Percentiles rank a stretch among this genome's conserved stretches.
Conservation (phyloP, 92 coral and sea anemone species). For the Phenganax stokvisi region DNA sequence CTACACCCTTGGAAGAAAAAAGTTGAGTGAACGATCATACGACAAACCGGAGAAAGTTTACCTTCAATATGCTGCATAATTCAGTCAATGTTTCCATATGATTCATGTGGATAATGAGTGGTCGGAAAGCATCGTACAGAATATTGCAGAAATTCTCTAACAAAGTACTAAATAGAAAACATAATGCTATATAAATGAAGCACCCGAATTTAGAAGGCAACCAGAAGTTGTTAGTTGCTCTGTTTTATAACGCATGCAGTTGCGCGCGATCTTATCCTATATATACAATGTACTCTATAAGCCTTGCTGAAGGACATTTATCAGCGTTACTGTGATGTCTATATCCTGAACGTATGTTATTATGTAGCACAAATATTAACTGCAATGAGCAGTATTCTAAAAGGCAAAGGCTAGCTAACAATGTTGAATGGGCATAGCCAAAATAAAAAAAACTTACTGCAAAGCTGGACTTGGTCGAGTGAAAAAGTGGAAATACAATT, state of each 20-base stretch:
- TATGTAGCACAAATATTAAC: no score
- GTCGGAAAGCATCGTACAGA: slow-evolving; percentile 82
- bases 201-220: not conserved
- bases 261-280: no score
- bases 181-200: not conserved
- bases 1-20: no score
- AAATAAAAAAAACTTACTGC: slow-evolving; percentile 62
- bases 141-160: slow-evolving; percentile 77
- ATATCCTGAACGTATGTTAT: not conserved
- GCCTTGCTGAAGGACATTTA: not conserved
- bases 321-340: not conserved
- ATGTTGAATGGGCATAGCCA: not conserved
- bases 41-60: slow-evolving; percentile 18
- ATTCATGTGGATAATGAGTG: slow-evolving; percentile 96
- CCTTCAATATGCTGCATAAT: slow-evolving; percentile 91
- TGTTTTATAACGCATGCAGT: no score
- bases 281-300: not conserved
- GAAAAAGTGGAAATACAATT: slow-evolving; percentile 87
- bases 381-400: not conserved
- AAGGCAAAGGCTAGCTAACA: not conserved
- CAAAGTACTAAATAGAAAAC: slow-evolving; percentile 48
- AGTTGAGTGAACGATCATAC: not conserved
- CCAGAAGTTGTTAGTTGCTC: not conserved
- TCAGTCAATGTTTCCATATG: slow-evolving; percentile 97
- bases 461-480: slow-evolving; percentile 76